Evolutionary conservation across 1,140 invertebrate species (phyloP).

Genomic region (Mya arenaria): DNA sequence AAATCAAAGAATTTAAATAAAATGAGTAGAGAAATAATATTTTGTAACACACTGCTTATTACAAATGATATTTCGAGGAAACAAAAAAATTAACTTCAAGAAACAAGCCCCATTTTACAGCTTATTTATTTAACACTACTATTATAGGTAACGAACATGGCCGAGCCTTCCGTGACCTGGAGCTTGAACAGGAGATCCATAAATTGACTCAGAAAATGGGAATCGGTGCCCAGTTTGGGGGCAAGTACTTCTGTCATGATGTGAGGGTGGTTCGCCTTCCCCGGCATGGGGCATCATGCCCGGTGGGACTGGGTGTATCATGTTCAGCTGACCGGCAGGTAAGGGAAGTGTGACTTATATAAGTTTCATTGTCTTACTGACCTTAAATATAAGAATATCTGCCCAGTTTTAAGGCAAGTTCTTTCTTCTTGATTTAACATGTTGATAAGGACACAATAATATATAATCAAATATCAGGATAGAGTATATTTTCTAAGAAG

Average conservation of each 20-base stretch:
- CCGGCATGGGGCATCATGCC: constrained; percentile 81
- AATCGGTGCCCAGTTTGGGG: constrained; percentile 82
- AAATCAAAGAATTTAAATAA: too few relatives aligned
- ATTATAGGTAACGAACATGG: constrained; percentile 80
- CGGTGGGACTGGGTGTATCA: constrained; percentile 81
- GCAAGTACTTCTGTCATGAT: constrained; percentile 82
- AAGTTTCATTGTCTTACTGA: too few relatives aligned
- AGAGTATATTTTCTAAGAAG: neutral
- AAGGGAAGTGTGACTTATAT: too few relatives aligned
- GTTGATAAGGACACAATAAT: neutral
- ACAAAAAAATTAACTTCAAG: too few relatives aligned
- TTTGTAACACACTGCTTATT: too few relatives aligned
- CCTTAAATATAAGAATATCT: neutral
- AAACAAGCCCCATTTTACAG: too few relatives aligned
- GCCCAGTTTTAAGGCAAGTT: neutral
- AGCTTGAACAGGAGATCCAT: constrained; percentile 78
- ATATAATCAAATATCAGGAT: neutral
- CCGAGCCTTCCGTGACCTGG: constrained; percentile 78
- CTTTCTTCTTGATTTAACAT: neutral
- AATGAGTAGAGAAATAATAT: too few relatives aligned
- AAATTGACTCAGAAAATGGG: constrained; percentile 78
- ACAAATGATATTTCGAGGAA: too few relatives aligned
- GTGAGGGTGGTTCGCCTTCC: constrained; percentile 80
- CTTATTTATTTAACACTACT: too few relatives aligned
- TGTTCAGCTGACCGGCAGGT: constrained; percentile 82